Evolutionary conservation across 2,888 invertebrate species (phyloP), one percentile per base, ranked within the genome.

Genomic region (Nymphalis polychloros): DNA sequence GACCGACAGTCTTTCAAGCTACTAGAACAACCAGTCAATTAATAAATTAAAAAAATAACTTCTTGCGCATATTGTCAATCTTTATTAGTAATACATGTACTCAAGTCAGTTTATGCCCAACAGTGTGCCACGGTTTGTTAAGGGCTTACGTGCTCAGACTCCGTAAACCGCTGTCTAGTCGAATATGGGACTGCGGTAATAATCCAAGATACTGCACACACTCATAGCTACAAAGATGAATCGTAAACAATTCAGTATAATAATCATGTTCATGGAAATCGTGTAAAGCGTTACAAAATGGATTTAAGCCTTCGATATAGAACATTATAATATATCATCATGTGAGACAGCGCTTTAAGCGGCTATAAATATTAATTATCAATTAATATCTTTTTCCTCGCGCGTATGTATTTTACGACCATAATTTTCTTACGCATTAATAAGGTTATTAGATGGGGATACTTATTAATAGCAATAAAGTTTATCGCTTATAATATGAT

Each of bases 191-290:
- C 53, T 31, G 17, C 16, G 53, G 27, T 23, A 50, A 27, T 53
- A 53, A 57, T 19, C 57, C 19, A 17, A 19, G 57, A 41, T 41
- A 57, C 31, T 55, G 55, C 55, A 55, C 31, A 7, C 27, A 55
- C n/a, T n/a, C 41, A 41, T 41, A 57, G 17, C 19, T 57, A 4
- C 57, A 19, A 19, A 35, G 19, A 55, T 55, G n/a, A 8, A n/a
- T 49, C 49, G n/a, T 35, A n/a, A 55, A 55, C 31, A n/a, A 23
- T 55, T 8, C 8, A 17, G 6, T 6, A 35, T 19, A 55, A 19
- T 49, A n/a, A 7, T 49, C 49, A 8, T 19, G 17, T 31, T 55
- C 55, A 1, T 31, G 27, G 16, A 16, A 55, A 17, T n/a, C 17
- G 5, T 35, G 31, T 35, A 31, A n/a, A 31, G 53, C 17, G 27